Percentiles rank a stretch among this genome's conserved stretches.
Conservation (phyloP, 2,113 vertebrate species). For the Clinocottus analis region DNA sequence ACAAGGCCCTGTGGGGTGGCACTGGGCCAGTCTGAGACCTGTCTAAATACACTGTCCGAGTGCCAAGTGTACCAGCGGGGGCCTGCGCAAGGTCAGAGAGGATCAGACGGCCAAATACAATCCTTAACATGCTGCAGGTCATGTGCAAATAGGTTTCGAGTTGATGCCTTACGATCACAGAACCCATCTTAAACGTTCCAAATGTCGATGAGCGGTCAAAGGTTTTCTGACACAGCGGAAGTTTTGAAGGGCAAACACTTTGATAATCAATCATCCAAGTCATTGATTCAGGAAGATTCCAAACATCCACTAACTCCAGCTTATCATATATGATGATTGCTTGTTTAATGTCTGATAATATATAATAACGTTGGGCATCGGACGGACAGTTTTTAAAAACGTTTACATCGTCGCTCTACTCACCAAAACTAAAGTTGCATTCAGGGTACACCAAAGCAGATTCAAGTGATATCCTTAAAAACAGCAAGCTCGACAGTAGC, state of each 20-base stretch:
- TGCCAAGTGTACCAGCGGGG: conserved; percentile 53
- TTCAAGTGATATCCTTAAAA: background rate
- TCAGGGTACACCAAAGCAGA: background rate
- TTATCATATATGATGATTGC: background rate
- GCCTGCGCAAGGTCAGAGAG: conserved; percentile 51
- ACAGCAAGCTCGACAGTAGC: background rate
- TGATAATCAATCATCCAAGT: background rate
- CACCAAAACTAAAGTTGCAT: background rate
- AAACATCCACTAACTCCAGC: background rate
- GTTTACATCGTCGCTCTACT: background rate
- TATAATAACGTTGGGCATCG: background rate
- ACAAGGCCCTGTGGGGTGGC: conserved; percentile 45
- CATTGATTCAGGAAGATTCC: background rate
- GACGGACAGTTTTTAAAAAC: background rate
- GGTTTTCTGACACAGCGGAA: background rate
- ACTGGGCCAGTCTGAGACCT: conserved; percentile 50
- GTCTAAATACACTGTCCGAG: conserved; percentile 42
- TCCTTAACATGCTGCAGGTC: background rate
- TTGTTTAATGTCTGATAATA: background rate
- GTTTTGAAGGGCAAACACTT: background rate
- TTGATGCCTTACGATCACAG: background rate
- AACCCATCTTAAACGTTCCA: background rate
- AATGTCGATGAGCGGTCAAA: background rate
- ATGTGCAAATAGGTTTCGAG: background rate
- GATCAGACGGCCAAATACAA: conserved; percentile 43